Base-by-base conservation (phyloP, 2,888 invertebrate species). In the Platycheirus albimanus region DNA sequence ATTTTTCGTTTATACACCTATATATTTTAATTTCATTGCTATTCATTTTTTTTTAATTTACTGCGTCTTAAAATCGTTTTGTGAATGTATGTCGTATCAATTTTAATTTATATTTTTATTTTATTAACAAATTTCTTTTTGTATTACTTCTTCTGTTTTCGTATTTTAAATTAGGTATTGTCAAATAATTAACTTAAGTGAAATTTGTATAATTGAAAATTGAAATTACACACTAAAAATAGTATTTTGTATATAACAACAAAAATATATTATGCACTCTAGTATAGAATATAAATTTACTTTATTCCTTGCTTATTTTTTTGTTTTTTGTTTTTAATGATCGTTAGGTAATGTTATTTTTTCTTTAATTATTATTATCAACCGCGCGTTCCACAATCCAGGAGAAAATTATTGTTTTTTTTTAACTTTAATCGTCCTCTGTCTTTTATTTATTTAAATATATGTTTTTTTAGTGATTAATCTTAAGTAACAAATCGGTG, bases 121-220 rank as follows among this genome's bases (percentile, higher is more conserved):
- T 28, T 10, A 56, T 3, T 58, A 54, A 63, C 41, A 41, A 61
- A 45, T 70, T 61, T 70, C 30, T 28, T 64, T 64, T 74, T 63
- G 36, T 38, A 63, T 36, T 30, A 24, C 30, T 67, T 38, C n/a
- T n/a, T n/a, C n/a, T n/a, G n/a, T 69, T 38, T 70, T 66, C 58
- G 41, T 83, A 51, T 36, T 72, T 74, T 72, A 83, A 83, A 83
- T 83, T 78, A 83, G 72, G 63, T 83, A 83, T 83, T 83, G 83
- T 83, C 83, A 78, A 83, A 83, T 83, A 83, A 83, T 83, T 83
- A 83, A 83, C 83, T 83, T 78, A 83, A 72, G 78, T 74, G 78
- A 83, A 83, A 83, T 64, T 83, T 83, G 83, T 83, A 83, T 83
- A 83, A 83, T 83, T 78, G 83, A 83, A 78, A 81, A 83, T 83